Evolutionary conservation across 2,113 vertebrate species (phyloP).

Genomic region (Paedocypris sp.): DNA sequence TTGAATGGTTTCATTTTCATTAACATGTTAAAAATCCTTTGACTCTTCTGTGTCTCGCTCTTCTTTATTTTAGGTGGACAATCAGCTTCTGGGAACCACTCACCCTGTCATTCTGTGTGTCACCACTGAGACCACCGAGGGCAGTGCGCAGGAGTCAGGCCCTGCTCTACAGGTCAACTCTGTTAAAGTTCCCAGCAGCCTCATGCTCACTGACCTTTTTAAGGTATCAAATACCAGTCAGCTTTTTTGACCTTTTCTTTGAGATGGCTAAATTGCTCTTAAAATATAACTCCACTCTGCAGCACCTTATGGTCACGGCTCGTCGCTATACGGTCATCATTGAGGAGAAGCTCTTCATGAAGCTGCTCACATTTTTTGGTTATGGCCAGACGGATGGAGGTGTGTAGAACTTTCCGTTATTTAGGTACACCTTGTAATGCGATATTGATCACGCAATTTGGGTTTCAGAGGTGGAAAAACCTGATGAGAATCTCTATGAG

Average conservation of each 20-base stretch:
- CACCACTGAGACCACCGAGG: conserved; percentile 68
- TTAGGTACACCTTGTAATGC: not conserved
- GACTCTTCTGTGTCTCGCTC: not conserved
- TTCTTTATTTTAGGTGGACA: conserved; percentile 72
- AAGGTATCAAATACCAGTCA: conserved; percentile 70
- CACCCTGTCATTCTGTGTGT: conserved; percentile 84
- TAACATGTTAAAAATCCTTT: too few species aligned
- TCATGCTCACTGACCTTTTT: conserved; percentile 83
- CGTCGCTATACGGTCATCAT: conserved; percentile 85
- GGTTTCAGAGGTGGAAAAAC: conserved; percentile 78
- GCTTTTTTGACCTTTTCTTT: not conserved
- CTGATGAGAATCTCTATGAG: conserved; percentile 85
- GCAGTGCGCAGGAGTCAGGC: conserved; percentile 58
- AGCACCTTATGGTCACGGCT: conserved; percentile 94
- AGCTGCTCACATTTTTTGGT: conserved; percentile 86
- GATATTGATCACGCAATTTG: not conserved
- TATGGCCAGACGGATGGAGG: conserved; percentile 78
- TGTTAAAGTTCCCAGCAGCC: conserved; percentile 86
- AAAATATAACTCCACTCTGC: not conserved
- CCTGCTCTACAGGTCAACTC: conserved; percentile 85
- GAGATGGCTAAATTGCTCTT: not conserved
- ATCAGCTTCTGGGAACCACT: conserved; percentile 87
- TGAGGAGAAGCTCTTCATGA: conserved; percentile 90
- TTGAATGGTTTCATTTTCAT: too few species aligned
- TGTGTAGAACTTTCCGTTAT: conserved; percentile 39